phyloP scores from a whole-genome alignment of 2,888 invertebrate species.

The Antitype chi region DNA sequence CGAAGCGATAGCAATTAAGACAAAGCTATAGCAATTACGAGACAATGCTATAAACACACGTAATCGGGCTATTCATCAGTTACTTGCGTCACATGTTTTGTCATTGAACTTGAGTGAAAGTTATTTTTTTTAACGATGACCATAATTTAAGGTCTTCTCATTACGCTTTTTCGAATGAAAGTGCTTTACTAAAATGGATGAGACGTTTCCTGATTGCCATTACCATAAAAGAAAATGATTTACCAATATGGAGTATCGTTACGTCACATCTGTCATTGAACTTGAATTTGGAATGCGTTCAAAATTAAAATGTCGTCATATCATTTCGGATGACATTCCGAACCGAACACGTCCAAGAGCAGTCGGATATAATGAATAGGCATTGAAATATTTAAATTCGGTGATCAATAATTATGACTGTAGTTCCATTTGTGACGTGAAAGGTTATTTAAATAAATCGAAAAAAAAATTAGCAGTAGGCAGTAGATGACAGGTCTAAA shows the following conservation, averaged over 20 bases:
- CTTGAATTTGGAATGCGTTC: constrained; percentile 76
- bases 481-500: too few relatives aligned
- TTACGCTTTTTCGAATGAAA: constrained; percentile 70
- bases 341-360: constrained; percentile 35
- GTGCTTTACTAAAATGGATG: constrained; percentile 71
- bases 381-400: constrained; percentile 29
- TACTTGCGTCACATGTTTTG: constrained; percentile 64
- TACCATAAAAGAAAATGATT: constrained; percentile 66
- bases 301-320: constrained; percentile 62
- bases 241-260: constrained; percentile 51
- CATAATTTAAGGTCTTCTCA: constrained; percentile 60
- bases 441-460: not conserved
- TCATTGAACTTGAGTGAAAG: constrained; percentile 78
- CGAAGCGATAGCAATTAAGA: constrained; percentile 62
- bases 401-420: too few relatives aligned
- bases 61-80: constrained; percentile 58
- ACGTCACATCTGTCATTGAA: constrained; percentile 78
- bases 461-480: not conserved
- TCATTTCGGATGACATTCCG: constrained; percentile 59
- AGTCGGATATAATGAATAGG: constrained; percentile 20
- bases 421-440: constrained; percentile 8
- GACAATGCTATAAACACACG: constrained; percentile 60
- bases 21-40: constrained; percentile 63
- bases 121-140: constrained; percentile 66
- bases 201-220: constrained; percentile 46